Base-by-base conservation (phyloP, 2,888 invertebrate genomes). In the Scaeva pyrastri region DNA sequence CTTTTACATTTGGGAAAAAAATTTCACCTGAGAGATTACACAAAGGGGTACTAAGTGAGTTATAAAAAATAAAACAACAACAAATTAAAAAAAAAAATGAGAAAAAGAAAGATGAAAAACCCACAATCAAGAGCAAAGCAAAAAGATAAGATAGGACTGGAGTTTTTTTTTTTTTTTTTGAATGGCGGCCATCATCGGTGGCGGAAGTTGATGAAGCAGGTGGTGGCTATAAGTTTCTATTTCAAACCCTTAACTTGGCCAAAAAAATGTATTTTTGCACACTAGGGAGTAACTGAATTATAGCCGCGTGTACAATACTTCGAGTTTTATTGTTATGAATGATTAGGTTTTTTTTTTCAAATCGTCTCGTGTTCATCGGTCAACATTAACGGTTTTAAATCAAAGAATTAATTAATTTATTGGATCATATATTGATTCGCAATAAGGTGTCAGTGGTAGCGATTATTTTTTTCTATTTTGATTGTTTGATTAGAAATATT, bases 341-440 rank as follows among this genome's bases (percentile, higher is more conserved):
- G 52, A 52, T 68, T 68, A 10, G 52, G 68, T n/a, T 14, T 55
- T 66, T 48, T 56, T 11, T 45, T 36, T 76, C n/a, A n/a, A 66
- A 80, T 75, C 74, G 23, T 21, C 11, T 12, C n/a, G 48, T n/a
- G n/a, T 48, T 36, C 39, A 21, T 21, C 16, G 19, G 43, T 48
- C 50, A 56, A 62, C 31, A n/a, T 41, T 45, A 70, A 66, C 56
- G 73, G 16, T 71, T 52, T 64, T 58, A 82, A 78, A 86, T 82
- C 82, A 86, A 80, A 82, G 82, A 74, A 64, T 82, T 82, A 71
- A 86, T 86, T 86, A 78, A 26, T 78, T 86, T 77, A 86, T 82
- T 82, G 82, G 56, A 73, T 82, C 64, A 52, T 76, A 70, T 68
- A 80, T 74, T 73, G 77, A 81, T 74, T 73, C 77, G 70, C 45